Base-by-base conservation (phyloP, 2,888 invertebrate genomes). In the Drosophila ezoana region DNA sequence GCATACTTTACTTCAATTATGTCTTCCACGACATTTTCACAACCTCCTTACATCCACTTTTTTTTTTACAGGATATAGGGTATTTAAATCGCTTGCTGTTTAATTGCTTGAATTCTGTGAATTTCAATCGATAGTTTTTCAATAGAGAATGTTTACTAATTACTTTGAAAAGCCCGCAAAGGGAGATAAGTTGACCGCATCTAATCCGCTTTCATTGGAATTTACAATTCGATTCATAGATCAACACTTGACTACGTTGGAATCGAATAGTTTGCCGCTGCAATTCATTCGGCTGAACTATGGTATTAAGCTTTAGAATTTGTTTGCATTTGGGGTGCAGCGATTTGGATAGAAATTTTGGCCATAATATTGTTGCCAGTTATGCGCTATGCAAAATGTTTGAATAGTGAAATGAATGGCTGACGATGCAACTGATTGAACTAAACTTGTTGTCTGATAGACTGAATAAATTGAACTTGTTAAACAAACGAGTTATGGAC, bases 341-440 rank as follows among this genome's bases (percentile, higher is more conserved):
- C 10, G 4, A 16, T 16, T 14, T 44, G 32, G 54, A n/a, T 44
- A 14, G 32, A 37, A 54, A 44, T 44, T 32, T 41, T 54, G 57
- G 45, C 48, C 20, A 52, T 65, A 64, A 73, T 53, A 62, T 64
- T 57, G 59, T 74, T 67, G 57, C 47, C 49, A 56, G 70, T 41
- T 54, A 74, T 66, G 58, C 58, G 62, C 66, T 9, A 60, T 43
- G 60, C 66, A 47, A 82, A 82, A 72, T 74, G 72, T 72, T 83
- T 72, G 60, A 72, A 69, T 79, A 81, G 72, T 76, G 72, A 74
- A 79, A 66, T 73, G 80, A 80, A 69, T 66, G 47, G 51, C 72
- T 72, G 61, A 72, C 71, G 63, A 57, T 47, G 38, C 56, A 56
- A 40, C 18, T 20, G 40, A 52, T 37, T 54, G 52, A 54, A 18